phyloP scores from a whole-genome alignment of 2,888 invertebrate species.

The Cryptops parisi region DNA sequence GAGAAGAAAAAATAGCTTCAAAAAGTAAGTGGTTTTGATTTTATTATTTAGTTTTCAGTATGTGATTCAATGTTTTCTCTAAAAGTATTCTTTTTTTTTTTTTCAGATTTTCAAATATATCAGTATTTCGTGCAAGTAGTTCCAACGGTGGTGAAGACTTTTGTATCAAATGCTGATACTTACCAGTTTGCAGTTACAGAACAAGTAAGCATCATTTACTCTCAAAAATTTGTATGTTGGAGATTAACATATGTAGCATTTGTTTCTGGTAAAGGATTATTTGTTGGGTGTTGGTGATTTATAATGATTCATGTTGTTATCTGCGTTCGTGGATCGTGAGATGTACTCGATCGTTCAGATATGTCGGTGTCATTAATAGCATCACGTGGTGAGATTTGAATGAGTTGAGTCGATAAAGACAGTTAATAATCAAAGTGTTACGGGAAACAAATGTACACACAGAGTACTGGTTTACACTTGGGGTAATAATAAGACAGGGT shows the following conservation, averaged over 20 bases:
- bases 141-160: slow-evolving; percentile 65
- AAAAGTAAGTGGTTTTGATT: slow-evolving; percentile 47
- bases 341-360: background rate
- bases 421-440: too few species aligned
- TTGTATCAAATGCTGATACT: slow-evolving; percentile 34
- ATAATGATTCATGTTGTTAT: too few species aligned
- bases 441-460: too few species aligned
- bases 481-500: too few species aligned
- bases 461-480: too few species aligned
- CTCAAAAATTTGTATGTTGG: too few species aligned
- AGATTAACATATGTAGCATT: too few species aligned
- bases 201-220: slow-evolving; percentile 9
- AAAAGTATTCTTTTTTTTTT: slow-evolving; percentile 18
- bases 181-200: slow-evolving; percentile 93
- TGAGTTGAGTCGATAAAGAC: too few species aligned
- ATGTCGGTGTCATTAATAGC: background rate
- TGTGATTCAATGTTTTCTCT: background rate
- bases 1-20: slow-evolving; percentile 69
- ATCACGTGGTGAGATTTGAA: too few species aligned
- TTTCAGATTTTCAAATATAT: slow-evolving; percentile 56
- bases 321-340: background rate
- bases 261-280: too few species aligned
- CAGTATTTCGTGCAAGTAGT: slow-evolving; percentile 95
- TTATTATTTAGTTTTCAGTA: too few species aligned
- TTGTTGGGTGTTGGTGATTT: too few species aligned